Conservation (phyloP, 2,888 invertebrate species). For the Megamerina dolium region DNA sequence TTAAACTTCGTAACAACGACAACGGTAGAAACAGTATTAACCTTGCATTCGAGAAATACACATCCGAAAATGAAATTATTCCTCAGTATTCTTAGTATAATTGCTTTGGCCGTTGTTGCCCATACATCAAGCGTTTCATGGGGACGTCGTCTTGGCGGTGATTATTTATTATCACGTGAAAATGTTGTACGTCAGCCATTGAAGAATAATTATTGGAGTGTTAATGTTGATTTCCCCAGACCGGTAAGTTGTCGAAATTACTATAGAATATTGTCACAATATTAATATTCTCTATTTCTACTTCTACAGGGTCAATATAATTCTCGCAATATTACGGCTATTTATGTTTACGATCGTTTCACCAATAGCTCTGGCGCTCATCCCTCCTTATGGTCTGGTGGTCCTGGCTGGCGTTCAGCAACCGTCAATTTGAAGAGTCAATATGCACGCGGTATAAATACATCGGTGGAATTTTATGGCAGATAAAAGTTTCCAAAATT, state of each 20-base stretch:
- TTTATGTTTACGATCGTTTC: constrained; percentile 31
- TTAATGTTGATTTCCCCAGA: constrained; percentile 18
- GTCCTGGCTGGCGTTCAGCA: constrained; percentile 21
- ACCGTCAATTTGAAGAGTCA: constrained; percentile 26
- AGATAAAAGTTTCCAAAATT: constrained; percentile 8
- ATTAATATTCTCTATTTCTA: no score
- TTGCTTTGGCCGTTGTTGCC: constrained; percentile 16
- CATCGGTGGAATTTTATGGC: constrained; percentile 28
- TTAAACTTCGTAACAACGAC: no score
- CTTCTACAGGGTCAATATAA: constrained; percentile 20
- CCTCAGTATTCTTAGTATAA: constrained; percentile 2
- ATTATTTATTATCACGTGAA: constrained; percentile 14
- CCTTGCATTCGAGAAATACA: no score
- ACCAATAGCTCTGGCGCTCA: constrained; percentile 31
- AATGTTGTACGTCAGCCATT: constrained; percentile 16
- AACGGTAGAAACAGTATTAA: no score
- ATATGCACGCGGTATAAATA: constrained; percentile 26
- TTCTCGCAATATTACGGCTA: constrained; percentile 20
- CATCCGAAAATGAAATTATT: constrained; percentile 22
- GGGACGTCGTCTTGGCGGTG: constrained; percentile 14
- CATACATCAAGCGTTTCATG: constrained; percentile 13
- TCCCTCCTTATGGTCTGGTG: constrained; percentile 28
- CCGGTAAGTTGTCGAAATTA: constrained; percentile 24
- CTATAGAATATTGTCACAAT: no score
- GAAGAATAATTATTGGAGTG: constrained; percentile 12